Conservation (phyloP, 1,140 invertebrate species). For the Capitella teleta region DNA sequence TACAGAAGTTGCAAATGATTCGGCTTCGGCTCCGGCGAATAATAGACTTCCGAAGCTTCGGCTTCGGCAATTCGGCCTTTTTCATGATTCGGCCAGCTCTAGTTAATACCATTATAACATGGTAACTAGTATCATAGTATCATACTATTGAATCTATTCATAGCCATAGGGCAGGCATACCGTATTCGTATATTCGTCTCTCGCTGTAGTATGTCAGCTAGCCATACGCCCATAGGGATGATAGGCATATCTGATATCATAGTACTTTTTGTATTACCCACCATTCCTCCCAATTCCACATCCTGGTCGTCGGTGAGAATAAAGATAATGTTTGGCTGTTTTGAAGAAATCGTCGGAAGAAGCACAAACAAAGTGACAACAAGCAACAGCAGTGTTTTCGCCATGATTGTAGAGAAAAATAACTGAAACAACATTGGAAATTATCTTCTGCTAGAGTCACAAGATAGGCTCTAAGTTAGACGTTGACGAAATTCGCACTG, state of each 20-base stretch:
- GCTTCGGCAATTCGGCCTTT: too few relatives aligned
- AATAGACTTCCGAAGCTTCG: too few relatives aligned
- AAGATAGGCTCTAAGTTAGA: too few relatives aligned
- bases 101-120: neutral
- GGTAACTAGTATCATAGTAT: neutral
- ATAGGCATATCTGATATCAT: neutral
- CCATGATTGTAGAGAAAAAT: too few relatives aligned
- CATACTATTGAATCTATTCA: neutral
- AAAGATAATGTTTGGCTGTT: constrained; percentile 37
- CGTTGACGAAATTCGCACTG: too few relatives aligned
- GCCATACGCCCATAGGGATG: neutral
- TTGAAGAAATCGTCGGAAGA: too few relatives aligned
- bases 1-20: too few relatives aligned
- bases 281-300: constrained; percentile 48
- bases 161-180: neutral
- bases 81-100: neutral
- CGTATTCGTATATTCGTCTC: neutral
- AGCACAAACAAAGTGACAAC: too few relatives aligned
- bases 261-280: constrained; percentile 42
- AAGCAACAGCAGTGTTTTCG: too few relatives aligned
- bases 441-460: too few relatives aligned
- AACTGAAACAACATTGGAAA: too few relatives aligned
- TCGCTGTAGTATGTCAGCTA: neutral
- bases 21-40: too few relatives aligned
- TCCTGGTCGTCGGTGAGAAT: constrained; percentile 43